Conservation (phyloP, 2,113 vertebrate genomes). For the Sturnira hondurensis region DNA sequence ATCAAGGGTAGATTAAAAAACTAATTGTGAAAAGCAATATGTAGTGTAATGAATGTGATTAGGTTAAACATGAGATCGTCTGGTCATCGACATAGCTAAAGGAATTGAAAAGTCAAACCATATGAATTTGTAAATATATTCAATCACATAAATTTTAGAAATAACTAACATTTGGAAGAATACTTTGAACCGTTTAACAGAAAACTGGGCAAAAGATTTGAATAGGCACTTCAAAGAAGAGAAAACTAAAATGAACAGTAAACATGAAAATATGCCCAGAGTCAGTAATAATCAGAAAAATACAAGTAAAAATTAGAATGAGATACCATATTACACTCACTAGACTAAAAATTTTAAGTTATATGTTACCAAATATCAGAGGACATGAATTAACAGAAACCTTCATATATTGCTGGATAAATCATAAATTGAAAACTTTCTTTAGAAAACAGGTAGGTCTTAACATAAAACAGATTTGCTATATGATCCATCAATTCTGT, state of each 20-base stretch:
- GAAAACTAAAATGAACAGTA: not conserved
- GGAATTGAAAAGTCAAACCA: not conserved
- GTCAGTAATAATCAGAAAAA: not conserved
- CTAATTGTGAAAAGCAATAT: not conserved
- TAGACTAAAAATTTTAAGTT: not conserved
- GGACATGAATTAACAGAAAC: not conserved
- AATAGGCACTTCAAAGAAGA: not conserved
- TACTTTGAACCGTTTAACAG: not conserved
- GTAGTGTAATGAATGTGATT: not conserved
- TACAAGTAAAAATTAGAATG: not conserved
- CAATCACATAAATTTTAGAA: not conserved
- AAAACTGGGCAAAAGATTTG: not conserved
- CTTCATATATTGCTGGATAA: not conserved
- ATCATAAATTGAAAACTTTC: not conserved
- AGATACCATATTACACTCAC: not conserved
- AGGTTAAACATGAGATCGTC: not conserved
- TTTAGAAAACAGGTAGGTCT: not conserved
- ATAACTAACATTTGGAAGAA: not conserved
- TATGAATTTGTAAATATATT: not conserved
- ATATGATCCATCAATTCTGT: not conserved
- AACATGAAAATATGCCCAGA: not conserved
- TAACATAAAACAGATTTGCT: not conserved
- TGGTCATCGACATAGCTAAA: not conserved
- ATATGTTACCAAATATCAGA: not conserved
- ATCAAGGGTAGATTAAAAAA: not conserved